Percentiles rank a stretch among this genome's conserved stretches.
phyloP scores from a whole-genome alignment of 1,140 invertebrate species.

The Drosophila lacertosa region DNA sequence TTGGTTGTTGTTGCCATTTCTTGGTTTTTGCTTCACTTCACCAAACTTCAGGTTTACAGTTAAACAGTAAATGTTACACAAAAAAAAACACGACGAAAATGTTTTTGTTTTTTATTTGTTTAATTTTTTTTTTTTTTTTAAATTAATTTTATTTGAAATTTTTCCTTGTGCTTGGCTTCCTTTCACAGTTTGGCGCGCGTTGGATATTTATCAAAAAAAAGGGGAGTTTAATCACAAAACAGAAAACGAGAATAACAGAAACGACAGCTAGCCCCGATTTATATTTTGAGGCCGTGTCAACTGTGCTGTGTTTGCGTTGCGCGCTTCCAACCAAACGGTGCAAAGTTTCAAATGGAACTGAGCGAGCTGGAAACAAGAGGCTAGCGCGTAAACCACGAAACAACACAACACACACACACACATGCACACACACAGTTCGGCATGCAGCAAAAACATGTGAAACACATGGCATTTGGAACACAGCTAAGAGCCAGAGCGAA shows the following conservation, averaged over 20 bases:
- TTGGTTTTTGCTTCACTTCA: conserved; percentile 3
- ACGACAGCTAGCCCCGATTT: conserved; percentile 28
- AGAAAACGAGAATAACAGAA: conserved; percentile 51
- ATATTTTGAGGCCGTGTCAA: conserved; percentile 23
- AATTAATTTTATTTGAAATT: not conserved
- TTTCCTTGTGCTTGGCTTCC: conserved; percentile 5
- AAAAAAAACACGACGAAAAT: conserved; percentile 18
- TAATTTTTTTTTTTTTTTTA: not conserved
- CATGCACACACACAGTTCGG: no score
- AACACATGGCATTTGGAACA: conserved; percentile 27
- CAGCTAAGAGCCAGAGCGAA: not conserved
- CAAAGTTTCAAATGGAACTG: conserved; percentile 47
- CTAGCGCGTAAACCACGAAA: conserved; percentile 23
- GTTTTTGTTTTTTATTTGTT: not conserved
- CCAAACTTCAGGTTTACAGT: conserved; percentile 24
- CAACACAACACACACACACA: conserved; percentile 5
- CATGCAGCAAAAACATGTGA: not conserved
- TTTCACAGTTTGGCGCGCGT: conserved; percentile 42
- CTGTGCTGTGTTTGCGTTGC: conserved; percentile 27
- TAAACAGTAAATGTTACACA: conserved; percentile 30
- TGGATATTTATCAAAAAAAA: conserved; percentile 12
- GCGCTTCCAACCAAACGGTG: conserved; percentile 47
- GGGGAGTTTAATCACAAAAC: conserved; percentile 30
- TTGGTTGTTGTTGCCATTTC: not conserved
- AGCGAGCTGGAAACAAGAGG: conserved; percentile 16